Base-by-base conservation (phyloP, 2,888 invertebrate genomes). In the Thalpophila matura region DNA sequence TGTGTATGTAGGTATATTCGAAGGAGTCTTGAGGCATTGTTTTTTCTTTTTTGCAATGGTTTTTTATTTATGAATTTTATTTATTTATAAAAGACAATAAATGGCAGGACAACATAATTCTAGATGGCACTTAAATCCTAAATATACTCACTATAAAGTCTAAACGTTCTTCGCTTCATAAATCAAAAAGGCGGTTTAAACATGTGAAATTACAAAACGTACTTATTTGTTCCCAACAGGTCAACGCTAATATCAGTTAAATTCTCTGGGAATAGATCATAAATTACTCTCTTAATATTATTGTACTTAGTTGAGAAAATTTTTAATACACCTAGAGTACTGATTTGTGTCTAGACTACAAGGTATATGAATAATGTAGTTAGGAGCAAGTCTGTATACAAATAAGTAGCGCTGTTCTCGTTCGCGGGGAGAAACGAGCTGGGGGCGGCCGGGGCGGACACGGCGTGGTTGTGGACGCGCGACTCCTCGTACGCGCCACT, bases 401-500 rank as follows among this genome's bases (percentile, higher is more conserved):
- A 31, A 12, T 50, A 10, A 10, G 80, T 54, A 2, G 89, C 90
- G 56, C 83, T 84, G 70, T 91, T 93, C 64, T 90, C 87, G 6
- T 86, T 82, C 5, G 92, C 91, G 2, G 94, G 94, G 1, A 94
- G 83, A 66, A 80, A 91, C 1, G 94, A 92, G 84, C 92, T 93
- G 0, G 94, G 94, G 0, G 91, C 91, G 5, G 92, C 92, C 1
- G 93, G 93, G 1, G 91, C 90, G 0, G 91, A 84, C n/a, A 88
- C 89, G 3, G 91, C 87, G 29, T 86, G 85, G 55, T 83, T 81
- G 29, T 83, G 85, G 4, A 84, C 63, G 46, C 87, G 85, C 1
- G 85, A 64, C 33, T 93, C 93, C 33, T 92, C 93, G 50, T 90
- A 89, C 0, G 86, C 61, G 0, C 94, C 94, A 46, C 93, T 93